These are phyloP conservation scores for Tachuris rubrigastra DNA, from an alignment of 2,113 vertebrate species.

Conservation along the genomic window DNA sequence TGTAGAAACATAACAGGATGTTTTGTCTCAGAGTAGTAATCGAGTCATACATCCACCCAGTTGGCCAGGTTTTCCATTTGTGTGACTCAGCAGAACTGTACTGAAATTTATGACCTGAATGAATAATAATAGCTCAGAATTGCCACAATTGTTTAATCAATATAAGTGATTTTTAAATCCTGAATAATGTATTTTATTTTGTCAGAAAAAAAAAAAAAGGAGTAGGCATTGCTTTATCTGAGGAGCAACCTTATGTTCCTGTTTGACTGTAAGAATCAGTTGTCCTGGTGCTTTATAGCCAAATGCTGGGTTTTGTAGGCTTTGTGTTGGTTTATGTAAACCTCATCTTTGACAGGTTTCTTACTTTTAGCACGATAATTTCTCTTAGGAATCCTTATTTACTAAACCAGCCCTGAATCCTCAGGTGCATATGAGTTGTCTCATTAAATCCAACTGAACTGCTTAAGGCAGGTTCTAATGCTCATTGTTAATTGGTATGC, in stretches of 20 bases:
- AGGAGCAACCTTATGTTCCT: background rate
- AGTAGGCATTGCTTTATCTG: background rate
- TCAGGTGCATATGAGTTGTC: background rate
- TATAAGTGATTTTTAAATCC: conserved; percentile 29
- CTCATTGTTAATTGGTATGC: background rate
- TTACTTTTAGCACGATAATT: background rate
- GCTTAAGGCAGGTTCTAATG: background rate
- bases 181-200: conserved; percentile 3
- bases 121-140: conserved; percentile 7
- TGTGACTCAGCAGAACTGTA: background rate
- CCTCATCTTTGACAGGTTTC: background rate
- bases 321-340: background rate
- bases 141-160: conserved; percentile 32
- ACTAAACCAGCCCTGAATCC: background rate
- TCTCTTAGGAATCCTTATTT: background rate
- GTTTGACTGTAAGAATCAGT: background rate
- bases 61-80: background rate
- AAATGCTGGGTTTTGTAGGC: background rate
- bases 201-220: background rate
- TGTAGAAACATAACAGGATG: background rate
- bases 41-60: background rate
- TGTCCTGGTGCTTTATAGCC: background rate
- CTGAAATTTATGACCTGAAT: conserved; percentile 20
- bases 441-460: background rate
- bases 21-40: conserved; percentile 14